Conservation (phyloP, 2,888 invertebrate genomes). For the Hirtodrosophila duncani region DNA sequence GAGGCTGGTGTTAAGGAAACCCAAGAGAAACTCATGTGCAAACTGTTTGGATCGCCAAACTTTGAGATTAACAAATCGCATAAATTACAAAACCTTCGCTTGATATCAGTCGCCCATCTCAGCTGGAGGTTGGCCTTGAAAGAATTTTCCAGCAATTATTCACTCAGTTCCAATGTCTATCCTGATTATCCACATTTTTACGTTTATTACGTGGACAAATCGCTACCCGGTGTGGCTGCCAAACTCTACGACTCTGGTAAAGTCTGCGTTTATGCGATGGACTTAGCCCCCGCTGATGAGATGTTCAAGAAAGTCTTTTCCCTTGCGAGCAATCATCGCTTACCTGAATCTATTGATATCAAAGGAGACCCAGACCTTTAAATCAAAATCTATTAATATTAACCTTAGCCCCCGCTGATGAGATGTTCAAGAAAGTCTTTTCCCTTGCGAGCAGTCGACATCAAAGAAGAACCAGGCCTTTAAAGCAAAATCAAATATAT, state of each 20-base stretch:
- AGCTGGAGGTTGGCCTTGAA: slow-evolving; percentile 28
- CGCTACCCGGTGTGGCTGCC: slow-evolving; percentile 26
- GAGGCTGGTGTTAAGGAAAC: slow-evolving; percentile 10
- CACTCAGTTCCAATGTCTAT: slow-evolving; percentile 2
- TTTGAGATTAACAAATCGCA: background rate
- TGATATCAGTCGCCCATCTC: slow-evolving; percentile 11
- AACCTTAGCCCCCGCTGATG: no score
- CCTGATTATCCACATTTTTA: slow-evolving; percentile 22
- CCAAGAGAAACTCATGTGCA: slow-evolving; percentile 3
- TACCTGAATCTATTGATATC: no score
- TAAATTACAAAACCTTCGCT: slow-evolving; percentile 1
- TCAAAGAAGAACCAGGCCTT: no score
- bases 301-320: slow-evolving; percentile 30
- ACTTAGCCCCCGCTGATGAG: slow-evolving; percentile 9
- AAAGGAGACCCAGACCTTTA: no score
- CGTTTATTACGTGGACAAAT: slow-evolving; percentile 35
- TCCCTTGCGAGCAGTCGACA: no score
- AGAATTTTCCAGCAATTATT: slow-evolving; percentile 13
- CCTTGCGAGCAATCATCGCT: slow-evolving; percentile 31
- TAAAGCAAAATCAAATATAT: no score
- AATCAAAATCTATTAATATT: no score
- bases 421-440: no score
- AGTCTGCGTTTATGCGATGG: slow-evolving; percentile 34
- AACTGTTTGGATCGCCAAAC: background rate
- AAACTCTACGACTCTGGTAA: slow-evolving; percentile 29